Percentiles rank a stretch among this genome's conserved stretches.
Evolutionary conservation across 2,113 vertebrate species (phyloP).

Genomic region (Nymphicus hollandicus): DNA sequence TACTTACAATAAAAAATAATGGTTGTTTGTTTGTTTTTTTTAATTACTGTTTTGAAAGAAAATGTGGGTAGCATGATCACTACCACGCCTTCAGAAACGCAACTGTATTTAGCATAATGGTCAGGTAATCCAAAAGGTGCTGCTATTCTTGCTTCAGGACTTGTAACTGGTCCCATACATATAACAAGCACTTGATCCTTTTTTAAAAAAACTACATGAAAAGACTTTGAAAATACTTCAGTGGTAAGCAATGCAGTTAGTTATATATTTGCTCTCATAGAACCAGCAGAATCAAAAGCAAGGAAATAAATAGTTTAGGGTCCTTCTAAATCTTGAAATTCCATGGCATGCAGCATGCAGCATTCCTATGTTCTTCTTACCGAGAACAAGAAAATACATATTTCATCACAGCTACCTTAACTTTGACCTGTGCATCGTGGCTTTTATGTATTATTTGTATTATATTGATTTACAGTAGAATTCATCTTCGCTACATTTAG

Average conservation of each 20-base stretch:
- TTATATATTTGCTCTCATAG: not conserved
- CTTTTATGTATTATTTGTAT: slow-evolving; percentile 47
- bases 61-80: not conserved
- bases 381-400: not conserved
- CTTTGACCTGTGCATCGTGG: slow-evolving; percentile 3
- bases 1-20: not conserved
- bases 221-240: not conserved
- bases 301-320: not conserved
- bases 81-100: not conserved
- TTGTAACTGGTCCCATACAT: not conserved
- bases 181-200: not conserved
- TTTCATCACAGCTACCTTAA: slow-evolving; percentile 16
- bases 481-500: slow-evolving; percentile 11
- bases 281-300: not conserved
- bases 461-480: slow-evolving; percentile 24
- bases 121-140: not conserved
- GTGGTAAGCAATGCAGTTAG: not conserved
- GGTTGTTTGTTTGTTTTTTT: not conserved
- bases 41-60: not conserved
- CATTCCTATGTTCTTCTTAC: not conserved
- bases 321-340: not conserved
- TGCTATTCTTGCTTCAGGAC: not conserved
- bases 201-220: not conserved
- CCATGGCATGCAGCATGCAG: no score
- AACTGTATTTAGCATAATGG: not conserved